Percentiles rank a stretch among this genome's conserved stretches.
Conservation (phyloP, 2,797 vertebrate species). For the Cebuella pygmaea region DNA sequence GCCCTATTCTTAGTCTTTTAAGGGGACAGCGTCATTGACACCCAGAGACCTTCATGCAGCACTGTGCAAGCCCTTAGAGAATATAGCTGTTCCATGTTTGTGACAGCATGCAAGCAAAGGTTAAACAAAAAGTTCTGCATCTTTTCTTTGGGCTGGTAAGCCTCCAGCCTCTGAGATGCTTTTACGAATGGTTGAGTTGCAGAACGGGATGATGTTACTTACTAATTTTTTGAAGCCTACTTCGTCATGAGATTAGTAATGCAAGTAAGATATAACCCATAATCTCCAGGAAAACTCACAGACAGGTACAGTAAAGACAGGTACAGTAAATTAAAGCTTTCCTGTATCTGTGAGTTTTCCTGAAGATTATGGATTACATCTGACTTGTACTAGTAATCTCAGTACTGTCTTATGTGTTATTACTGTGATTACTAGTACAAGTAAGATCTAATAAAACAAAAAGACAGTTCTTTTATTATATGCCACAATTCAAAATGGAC, state of each 20-base stretch:
- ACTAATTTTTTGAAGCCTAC: neutral
- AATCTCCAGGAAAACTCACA: neutral
- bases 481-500: neutral
- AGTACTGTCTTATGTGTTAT: neutral
- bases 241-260: neutral
- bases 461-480: too few species aligned
- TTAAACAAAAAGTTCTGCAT: neutral
- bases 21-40: neutral
- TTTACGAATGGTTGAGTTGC: neutral
- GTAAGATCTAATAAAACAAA: neutral
- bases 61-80: neutral
- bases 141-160: neutral
- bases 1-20: constrained; percentile 18
- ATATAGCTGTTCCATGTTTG: neutral
- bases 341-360: neutral
- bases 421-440: neutral
- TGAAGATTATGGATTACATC: neutral
- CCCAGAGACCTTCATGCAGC: neutral
- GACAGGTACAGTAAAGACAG: neutral
- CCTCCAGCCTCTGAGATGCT: neutral
- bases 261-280: neutral
- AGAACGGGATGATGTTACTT: neutral
- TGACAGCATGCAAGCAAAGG: neutral
- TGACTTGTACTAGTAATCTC: neutral
- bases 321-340: too few species aligned